Conservation (phyloP, 2,113 vertebrate genomes). For the Crypturellus undulatus region DNA sequence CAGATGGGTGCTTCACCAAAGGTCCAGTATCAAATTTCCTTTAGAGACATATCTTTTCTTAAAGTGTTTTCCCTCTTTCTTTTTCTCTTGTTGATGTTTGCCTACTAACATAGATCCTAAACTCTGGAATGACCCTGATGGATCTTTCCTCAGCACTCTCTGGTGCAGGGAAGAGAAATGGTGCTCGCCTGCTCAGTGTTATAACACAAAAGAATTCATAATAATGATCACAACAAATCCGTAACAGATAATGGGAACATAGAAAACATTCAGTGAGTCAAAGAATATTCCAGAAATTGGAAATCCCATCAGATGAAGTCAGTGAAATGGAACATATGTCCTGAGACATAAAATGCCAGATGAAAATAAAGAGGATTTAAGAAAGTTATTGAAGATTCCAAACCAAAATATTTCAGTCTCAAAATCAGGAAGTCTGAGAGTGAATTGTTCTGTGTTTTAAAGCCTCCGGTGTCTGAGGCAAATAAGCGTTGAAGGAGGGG, state of each 20-base stretch:
- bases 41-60: background rate
- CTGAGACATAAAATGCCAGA: slow-evolving; percentile 35
- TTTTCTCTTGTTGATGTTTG: background rate
- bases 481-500: background rate
- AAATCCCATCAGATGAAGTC: slow-evolving; percentile 45
- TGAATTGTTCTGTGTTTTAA: background rate
- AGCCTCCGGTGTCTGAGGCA: background rate
- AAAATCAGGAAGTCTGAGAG: slow-evolving; percentile 34
- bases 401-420: slow-evolving; percentile 52
- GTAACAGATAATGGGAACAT: background rate
- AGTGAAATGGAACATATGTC: slow-evolving; percentile 37
- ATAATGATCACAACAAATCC: background rate
- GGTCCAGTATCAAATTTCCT: background rate
- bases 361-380: slow-evolving; percentile 45
- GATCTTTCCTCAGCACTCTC: background rate
- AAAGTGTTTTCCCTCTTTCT: background rate
- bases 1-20: background rate
- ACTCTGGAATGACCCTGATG: background rate
- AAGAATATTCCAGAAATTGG: slow-evolving; percentile 31
- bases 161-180: background rate
- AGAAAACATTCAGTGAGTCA: background rate
- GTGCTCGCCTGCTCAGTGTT: background rate
- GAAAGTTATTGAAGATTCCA: slow-evolving; percentile 29
- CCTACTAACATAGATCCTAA: background rate
- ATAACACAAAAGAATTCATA: background rate